These are phyloP conservation scores for Gnathochromis pfefferi DNA, from an alignment of 2,113 vertebrate species.

Conservation along the genomic window DNA sequence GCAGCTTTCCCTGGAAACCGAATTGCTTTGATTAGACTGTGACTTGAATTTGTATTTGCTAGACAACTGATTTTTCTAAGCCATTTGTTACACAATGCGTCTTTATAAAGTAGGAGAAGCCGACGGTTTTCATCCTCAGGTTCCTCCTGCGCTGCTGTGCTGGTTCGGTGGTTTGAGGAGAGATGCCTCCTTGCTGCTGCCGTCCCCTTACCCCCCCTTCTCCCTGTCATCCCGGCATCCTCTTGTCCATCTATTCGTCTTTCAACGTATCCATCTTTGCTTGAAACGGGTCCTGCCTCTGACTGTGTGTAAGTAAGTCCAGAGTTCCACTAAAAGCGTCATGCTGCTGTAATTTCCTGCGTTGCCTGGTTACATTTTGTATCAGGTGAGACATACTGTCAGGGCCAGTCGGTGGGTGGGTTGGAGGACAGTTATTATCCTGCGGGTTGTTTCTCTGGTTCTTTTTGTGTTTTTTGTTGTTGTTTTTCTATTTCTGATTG, in stretches of 20 bases:
- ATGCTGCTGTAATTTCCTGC: slow-evolving; percentile 42
- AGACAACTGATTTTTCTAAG: slow-evolving; percentile 28
- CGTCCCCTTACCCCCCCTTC: slow-evolving; percentile 15
- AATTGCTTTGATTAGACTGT: background rate
- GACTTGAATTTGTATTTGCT: slow-evolving; percentile 24
- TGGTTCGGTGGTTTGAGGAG: slow-evolving; percentile 44
- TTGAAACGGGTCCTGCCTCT: slow-evolving; percentile 49
- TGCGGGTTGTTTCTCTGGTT: slow-evolving; percentile 47
- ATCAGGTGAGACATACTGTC: slow-evolving; percentile 40
- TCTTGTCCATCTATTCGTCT: slow-evolving; percentile 39
- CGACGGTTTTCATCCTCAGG: slow-evolving; percentile 2
- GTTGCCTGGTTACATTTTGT: slow-evolving; percentile 32
- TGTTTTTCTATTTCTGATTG: slow-evolving; percentile 68
- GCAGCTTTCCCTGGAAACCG: slow-evolving; percentile 21
- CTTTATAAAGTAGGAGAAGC: slow-evolving; percentile 28
- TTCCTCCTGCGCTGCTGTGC: slow-evolving; percentile 28
- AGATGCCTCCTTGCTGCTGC: slow-evolving; percentile 38
- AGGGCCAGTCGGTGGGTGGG: slow-evolving; percentile 43
- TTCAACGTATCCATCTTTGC: slow-evolving; percentile 30
- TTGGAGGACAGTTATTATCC: slow-evolving; percentile 49
- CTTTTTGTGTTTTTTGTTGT: slow-evolving; percentile 15
- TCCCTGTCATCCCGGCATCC: slow-evolving; percentile 29
- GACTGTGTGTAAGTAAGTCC: slow-evolving; percentile 45
- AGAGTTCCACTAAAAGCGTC: slow-evolving; percentile 57
- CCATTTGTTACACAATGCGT: slow-evolving; percentile 40